phyloP scores from a whole-genome alignment of 2,888 invertebrate genomes.

The Tethea ocularis region DNA sequence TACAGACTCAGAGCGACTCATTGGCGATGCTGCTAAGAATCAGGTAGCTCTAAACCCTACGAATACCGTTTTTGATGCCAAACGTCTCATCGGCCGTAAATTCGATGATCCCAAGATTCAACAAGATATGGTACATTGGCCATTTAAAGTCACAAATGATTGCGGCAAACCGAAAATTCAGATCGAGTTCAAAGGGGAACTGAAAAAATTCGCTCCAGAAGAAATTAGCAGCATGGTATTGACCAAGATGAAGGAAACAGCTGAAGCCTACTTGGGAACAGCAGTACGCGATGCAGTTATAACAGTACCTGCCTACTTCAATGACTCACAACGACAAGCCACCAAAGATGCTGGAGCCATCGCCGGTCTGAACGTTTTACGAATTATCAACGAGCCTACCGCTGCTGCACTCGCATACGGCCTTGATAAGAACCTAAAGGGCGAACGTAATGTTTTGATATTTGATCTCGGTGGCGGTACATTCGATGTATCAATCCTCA shows the following conservation, averaged over 20 bases:
- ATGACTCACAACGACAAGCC: slow-evolving; percentile 89
- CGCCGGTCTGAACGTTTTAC: slow-evolving; percentile 90
- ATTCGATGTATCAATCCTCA: slow-evolving; percentile 92
- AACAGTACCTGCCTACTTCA: slow-evolving; percentile 92
- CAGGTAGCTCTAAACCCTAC: slow-evolving; percentile 90
- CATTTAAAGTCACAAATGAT: slow-evolving; percentile 88
- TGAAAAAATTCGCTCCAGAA: slow-evolving; percentile 86
- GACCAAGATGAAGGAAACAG: slow-evolving; percentile 85
- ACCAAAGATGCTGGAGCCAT: slow-evolving; percentile 93
- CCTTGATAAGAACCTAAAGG: slow-evolving; percentile 86
- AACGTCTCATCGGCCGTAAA: slow-evolving; percentile 91
- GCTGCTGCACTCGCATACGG: slow-evolving; percentile 90
- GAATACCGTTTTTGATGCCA: slow-evolving; percentile 89
- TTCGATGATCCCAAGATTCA: slow-evolving; percentile 90
- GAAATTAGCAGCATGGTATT: slow-evolving; percentile 88
- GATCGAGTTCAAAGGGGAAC: slow-evolving; percentile 86
- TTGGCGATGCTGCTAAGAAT: slow-evolving; percentile 94
- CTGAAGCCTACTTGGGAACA: slow-evolving; percentile 88
- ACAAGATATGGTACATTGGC: slow-evolving; percentile 92
- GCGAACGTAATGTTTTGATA: slow-evolving; percentile 86
- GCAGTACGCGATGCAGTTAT: slow-evolving; percentile 89
- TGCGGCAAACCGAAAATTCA: slow-evolving; percentile 87
- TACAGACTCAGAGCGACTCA: slow-evolving; percentile 91
- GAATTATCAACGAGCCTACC: slow-evolving; percentile 93
- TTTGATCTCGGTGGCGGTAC: slow-evolving; percentile 88